Base-by-base conservation (phyloP, 1,140 invertebrate species). In the Pinna nobilis region DNA sequence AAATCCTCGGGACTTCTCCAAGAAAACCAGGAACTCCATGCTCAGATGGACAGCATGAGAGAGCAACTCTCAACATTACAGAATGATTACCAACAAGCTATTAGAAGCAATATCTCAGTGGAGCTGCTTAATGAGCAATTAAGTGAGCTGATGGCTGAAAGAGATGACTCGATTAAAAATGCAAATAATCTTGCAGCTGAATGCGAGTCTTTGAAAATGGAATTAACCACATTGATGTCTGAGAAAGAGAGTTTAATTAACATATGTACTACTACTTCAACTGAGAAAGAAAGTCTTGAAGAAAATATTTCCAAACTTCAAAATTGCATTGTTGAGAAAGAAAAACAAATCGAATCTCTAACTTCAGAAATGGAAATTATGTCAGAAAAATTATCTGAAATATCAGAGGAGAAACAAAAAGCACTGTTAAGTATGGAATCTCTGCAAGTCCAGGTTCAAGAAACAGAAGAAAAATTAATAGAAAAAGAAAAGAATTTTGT, bases 401-500 rank as follows among this genome's bases (percentile, higher is more conserved):
- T n/a, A n/a, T n/a, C n/a, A n/a, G n/a, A n/a, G n/a, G n/a, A n/a
- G n/a, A n/a, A n/a, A n/a, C n/a, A n/a, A n/a, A n/a, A n/a, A n/a
- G n/a, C n/a, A n/a, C n/a, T n/a, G n/a, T n/a, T n/a, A n/a, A n/a
- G n/a, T n/a, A n/a, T n/a, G n/a, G n/a, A n/a, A n/a, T n/a, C n/a
- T n/a, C n/a, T n/a, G n/a, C n/a, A n/a, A n/a, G n/a, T n/a, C n/a
- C n/a, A n/a, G n/a, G n/a, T 63, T 35, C 23, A 63, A 44, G 49
- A 75, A 13, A 25, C 63, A 23, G 70, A 68, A 57, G 63, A 70
- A 51, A 78, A 74, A 39, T 39, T 84, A 15, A 74, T 81, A 28
- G 71, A 78, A 23, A 61, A 70, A 13, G 80, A 87, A 73, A 71
- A 82, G 25, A 88, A 88, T 64, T 81, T 81, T 72, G 85, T 85